Percentiles rank a stretch among this genome's conserved stretches.
phyloP scores from a whole-genome alignment of 2,797 vertebrate species.

The Hydrocynus forskahlii region DNA sequence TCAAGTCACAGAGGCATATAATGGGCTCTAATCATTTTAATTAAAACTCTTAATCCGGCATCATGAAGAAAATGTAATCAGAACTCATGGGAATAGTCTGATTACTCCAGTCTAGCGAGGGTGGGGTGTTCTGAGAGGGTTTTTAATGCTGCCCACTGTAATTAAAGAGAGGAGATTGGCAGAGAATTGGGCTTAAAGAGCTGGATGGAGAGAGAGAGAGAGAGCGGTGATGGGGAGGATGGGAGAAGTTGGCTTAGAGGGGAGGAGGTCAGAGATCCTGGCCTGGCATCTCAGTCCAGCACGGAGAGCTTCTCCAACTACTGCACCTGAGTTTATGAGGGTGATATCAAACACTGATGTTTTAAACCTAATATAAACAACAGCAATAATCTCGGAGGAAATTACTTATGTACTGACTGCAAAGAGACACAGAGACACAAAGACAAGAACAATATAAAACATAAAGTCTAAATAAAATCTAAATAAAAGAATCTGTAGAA shows the following conservation, averaged over 20 bases:
- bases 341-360: too few relatives aligned
- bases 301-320: too few relatives aligned
- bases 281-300: background rate
- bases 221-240: background rate
- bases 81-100: slow-evolving; percentile 71
- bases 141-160: slow-evolving; percentile 46
- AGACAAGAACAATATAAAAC: too few relatives aligned
- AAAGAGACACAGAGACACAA: too few relatives aligned
- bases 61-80: slow-evolving; percentile 70
- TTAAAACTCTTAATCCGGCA: slow-evolving; percentile 80
- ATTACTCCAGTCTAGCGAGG: slow-evolving; percentile 71
- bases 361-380: too few relatives aligned
- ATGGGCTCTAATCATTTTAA: slow-evolving; percentile 78
- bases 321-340: too few relatives aligned
- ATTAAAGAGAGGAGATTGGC: slow-evolving; percentile 56
- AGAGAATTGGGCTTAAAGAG: background rate
- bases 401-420: too few relatives aligned
- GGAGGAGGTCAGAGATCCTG: slow-evolving; percentile 39
- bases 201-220: background rate
- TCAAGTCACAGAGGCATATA: slow-evolving; percentile 70
- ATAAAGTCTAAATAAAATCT: too few relatives aligned
- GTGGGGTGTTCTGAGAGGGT: slow-evolving; percentile 62
- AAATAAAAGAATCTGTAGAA: too few relatives aligned
- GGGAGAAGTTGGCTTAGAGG: background rate
- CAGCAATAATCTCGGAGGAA: too few relatives aligned